Evolutionary conservation across 2,797 vertebrate species (phyloP).

Genomic region (Psittacula echo): DNA sequence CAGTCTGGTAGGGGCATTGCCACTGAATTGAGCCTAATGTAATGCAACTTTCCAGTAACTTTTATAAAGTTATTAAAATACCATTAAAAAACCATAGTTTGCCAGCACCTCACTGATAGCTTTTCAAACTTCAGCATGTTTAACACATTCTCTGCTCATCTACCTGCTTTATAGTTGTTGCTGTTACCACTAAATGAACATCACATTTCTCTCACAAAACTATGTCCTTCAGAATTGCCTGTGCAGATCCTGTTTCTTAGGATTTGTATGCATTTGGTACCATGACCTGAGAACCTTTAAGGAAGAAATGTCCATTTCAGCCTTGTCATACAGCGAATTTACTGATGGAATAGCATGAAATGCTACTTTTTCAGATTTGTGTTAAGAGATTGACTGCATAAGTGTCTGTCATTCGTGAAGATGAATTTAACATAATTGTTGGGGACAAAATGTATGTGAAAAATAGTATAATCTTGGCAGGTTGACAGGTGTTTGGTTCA

Average conservation of each 20-base stretch:
- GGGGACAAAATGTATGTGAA: background rate
- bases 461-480: background rate
- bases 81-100: background rate
- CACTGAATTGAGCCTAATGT: background rate
- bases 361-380: background rate
- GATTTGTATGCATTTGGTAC: background rate
- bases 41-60: background rate
- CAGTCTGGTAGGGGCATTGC: background rate
- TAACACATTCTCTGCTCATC: background rate
- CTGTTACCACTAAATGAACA: background rate
- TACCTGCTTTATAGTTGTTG: background rate
- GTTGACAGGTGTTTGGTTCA: slow-evolving; percentile 24
- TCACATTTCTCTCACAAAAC: background rate
- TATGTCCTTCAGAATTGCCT: background rate
- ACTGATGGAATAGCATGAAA: background rate
- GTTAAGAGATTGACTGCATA: background rate
- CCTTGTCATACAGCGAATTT: background rate
- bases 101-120: background rate
- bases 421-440: background rate
- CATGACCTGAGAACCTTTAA: background rate
- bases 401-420: background rate
- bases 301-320: background rate
- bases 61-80: background rate
- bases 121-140: background rate
- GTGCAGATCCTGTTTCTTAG: background rate